Conservation (phyloP, 2,113 vertebrate species). For the Blennius ocellaris region DNA sequence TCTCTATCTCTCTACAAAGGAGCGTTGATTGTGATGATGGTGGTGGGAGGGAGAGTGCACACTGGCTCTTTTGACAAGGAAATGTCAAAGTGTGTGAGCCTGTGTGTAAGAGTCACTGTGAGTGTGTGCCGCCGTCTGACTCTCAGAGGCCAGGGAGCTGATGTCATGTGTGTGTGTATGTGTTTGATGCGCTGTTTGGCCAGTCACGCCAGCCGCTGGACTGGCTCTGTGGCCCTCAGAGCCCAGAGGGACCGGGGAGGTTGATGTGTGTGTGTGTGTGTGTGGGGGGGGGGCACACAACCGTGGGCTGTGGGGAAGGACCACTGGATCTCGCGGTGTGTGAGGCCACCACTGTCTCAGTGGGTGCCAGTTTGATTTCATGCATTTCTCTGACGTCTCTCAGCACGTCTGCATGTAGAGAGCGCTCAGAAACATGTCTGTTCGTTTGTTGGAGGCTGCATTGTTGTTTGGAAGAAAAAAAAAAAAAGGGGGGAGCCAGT, state of each 20-base stretch:
- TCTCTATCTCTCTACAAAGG: conserved; percentile 76
- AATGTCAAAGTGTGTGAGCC: conserved; percentile 81
- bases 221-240: conserved; percentile 49
- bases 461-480: conserved; percentile 68
- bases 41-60: conserved; percentile 75
- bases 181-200: conserved; percentile 66
- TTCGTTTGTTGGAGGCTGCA: conserved; percentile 37
- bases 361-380: conserved; percentile 63
- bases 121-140: conserved; percentile 58
- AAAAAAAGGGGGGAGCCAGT: conserved; percentile 22
- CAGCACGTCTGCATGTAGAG: conserved; percentile 38
- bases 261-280: too few species aligned
- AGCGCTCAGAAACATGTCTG: conserved; percentile 64
- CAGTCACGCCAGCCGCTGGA: conserved; percentile 61
- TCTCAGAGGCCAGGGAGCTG: conserved; percentile 69
- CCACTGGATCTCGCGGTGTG: conserved; percentile 53
- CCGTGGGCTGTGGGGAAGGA: conserved; percentile 12
- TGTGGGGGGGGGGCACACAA: too few species aligned
- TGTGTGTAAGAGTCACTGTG: conserved; percentile 60
- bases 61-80: conserved; percentile 82
- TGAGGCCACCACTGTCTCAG: conserved; percentile 58
- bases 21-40: conserved; percentile 80
- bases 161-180: conserved; percentile 72
- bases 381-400: conserved; percentile 61
- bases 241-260: conserved; percentile 59